These are phyloP conservation scores for Rousettus madagascariensis DNA, from an alignment of 2,797 vertebrate species.

Conservation along the genomic window DNA sequence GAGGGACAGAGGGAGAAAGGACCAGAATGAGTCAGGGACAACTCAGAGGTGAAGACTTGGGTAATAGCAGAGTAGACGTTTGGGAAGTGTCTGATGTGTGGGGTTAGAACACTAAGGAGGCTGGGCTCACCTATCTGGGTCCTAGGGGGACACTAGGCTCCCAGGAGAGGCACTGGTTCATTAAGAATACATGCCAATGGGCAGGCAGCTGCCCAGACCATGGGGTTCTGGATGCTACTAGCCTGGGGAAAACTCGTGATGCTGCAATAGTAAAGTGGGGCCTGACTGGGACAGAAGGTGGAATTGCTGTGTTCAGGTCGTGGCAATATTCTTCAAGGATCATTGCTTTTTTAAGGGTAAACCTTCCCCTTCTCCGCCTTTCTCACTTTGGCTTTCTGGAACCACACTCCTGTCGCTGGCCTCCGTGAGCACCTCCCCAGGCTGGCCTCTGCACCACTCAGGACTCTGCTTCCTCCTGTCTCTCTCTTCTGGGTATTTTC, in stretches of 20 bases:
- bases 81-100: not conserved
- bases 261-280: not conserved
- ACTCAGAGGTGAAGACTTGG: not conserved
- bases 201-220: not conserved
- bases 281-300: not conserved
- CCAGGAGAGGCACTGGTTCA: not conserved
- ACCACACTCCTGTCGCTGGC: not conserved
- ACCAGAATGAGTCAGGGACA: not conserved
- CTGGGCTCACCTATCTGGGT: not conserved
- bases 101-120: not conserved
- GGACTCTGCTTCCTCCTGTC: not conserved
- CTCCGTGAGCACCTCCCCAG: not conserved
- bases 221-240: not conserved
- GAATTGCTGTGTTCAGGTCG: not conserved
- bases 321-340: not conserved
- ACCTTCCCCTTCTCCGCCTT: not conserved
- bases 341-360: not conserved
- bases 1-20: not conserved
- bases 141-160: not conserved
- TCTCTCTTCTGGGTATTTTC: not conserved
- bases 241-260: not conserved
- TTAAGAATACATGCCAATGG: not conserved
- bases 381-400: not conserved
- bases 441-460: not conserved
- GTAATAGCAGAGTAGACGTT: not conserved